phyloP scores from a whole-genome alignment of 2,888 invertebrate species.

The Pimpla rufipes region DNA sequence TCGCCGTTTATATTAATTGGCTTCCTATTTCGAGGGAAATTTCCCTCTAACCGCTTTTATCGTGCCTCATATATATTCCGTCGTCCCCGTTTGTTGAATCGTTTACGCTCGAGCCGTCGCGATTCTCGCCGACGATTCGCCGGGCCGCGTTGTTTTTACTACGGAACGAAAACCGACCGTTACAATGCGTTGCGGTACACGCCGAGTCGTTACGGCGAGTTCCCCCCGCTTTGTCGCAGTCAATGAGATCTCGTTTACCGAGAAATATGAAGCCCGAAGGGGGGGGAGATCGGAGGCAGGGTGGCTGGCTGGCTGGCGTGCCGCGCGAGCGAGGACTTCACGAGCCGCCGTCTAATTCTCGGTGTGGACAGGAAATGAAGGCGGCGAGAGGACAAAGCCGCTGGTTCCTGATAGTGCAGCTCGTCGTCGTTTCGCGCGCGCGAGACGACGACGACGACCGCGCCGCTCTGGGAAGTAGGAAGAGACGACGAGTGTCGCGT shows the following conservation, averaged over 20 bases:
- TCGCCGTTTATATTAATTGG: no score
- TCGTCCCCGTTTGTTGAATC: no score
- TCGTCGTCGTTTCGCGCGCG: no score
- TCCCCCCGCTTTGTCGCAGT: constrained; percentile 36
- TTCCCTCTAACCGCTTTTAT: no score
- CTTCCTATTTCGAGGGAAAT: no score
- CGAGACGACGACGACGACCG: no score
- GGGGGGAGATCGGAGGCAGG: no score
- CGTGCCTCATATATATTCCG: no score
- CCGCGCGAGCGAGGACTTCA: constrained; percentile 36
- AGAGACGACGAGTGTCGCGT: no score
- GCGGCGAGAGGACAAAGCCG: constrained; percentile 68
- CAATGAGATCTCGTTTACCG: constrained; percentile 62
- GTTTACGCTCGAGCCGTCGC: not conserved
- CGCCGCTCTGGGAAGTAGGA: no score
- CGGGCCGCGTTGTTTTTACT: constrained; percentile 11
- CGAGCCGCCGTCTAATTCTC: constrained; percentile 67
- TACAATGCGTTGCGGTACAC: constrained; percentile 26
- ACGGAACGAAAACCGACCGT: constrained; percentile 37
- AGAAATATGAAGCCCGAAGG: constrained; percentile 50
- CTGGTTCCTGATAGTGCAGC: constrained; percentile 22
- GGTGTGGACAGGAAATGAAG: constrained; percentile 69
- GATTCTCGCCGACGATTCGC: not conserved
- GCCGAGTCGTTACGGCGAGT: not conserved
- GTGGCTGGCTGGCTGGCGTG: not conserved